Evolutionary conservation across 2,113 vertebrate species (phyloP).

Genomic region (human (Homo sapiens)): DNA sequence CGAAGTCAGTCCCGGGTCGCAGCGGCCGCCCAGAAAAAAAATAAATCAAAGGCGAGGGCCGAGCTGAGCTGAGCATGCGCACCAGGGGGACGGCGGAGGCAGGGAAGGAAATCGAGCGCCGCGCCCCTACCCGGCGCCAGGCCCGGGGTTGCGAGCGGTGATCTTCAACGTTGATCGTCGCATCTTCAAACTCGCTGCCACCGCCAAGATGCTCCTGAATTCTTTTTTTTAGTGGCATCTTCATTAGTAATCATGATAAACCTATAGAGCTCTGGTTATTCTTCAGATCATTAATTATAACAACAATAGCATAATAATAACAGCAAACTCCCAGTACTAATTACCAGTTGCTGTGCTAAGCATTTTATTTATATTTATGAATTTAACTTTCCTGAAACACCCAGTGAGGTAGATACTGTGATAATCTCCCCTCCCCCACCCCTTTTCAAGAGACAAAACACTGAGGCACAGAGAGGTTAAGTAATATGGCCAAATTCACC

Average conservation of each 20-base stretch:
- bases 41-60: background rate
- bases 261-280: too few relatives aligned
- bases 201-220: background rate
- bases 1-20: background rate
- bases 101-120: slow-evolving; percentile 55
- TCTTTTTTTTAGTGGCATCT: background rate
- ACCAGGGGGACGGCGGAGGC: background rate
- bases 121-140: slow-evolving; percentile 35
- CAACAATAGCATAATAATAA: background rate
- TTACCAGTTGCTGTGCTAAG: background rate
- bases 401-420: too few relatives aligned
- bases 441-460: background rate
- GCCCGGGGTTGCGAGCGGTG: background rate
- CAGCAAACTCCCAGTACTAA: background rate
- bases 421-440: too few relatives aligned
- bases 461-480: background rate
- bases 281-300: background rate
- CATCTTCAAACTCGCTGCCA: rapidly evolving
- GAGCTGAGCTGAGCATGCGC: slow-evolving; percentile 65
- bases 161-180: background rate
- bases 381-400: background rate
- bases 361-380: background rate
- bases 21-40: background rate
- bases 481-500: too few relatives aligned
- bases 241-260: rapidly evolving